Evolutionary conservation across 2,113 vertebrate genomes (phyloP), one percentile per base, ranked within the genome.

Genomic region (Marmota monax): DNA sequence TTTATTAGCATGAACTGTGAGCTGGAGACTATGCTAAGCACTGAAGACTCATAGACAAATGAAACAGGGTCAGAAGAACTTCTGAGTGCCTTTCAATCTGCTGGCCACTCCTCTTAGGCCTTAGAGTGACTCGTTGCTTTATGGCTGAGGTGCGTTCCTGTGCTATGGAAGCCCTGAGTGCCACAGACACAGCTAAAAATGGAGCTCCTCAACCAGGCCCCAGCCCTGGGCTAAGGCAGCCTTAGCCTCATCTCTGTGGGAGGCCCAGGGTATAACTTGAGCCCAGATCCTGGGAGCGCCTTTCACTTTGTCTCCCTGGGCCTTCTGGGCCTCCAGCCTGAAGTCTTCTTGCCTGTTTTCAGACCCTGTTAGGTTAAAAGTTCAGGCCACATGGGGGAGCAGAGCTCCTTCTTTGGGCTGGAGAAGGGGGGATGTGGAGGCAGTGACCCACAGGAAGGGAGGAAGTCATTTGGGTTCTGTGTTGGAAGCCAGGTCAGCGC

Each of bases 401-500:
- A 11, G 72, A n/a, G 56, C 14, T 87, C 25, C 45, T 42, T 32
- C 39, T 51, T 37, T 20, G 34, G 78, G 11, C 56, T 48, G 69
- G 20, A 51, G 7, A 32, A 22, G 5, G 45, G 37, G 16, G 34
- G 27, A 4, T 5, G 32, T 2, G 10, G 79, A 77, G 27, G 61
- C 0, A 0, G 25, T 1, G 53, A 6, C 48, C 12, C 10, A 1
- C 10, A 18, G 51, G 29, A 18, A 70, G 51, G 72, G 51, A 51
- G 58, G 61, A 51, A 79, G 17, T 32, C 69, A 51, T 45, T 7
- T 61, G 56, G 42, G 48, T 25, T 74, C 29, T 70, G 42, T 34
- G 29, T 65, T 74, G 70, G 72, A 92, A 95, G 86, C 1, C 58
- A 83, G 74, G 72, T 58, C 70, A 25, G 45, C 65, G 70, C 72